Evolutionary conservation across 1,140 invertebrate genomes (phyloP).

Genomic region (Nephotettix cincticeps): DNA sequence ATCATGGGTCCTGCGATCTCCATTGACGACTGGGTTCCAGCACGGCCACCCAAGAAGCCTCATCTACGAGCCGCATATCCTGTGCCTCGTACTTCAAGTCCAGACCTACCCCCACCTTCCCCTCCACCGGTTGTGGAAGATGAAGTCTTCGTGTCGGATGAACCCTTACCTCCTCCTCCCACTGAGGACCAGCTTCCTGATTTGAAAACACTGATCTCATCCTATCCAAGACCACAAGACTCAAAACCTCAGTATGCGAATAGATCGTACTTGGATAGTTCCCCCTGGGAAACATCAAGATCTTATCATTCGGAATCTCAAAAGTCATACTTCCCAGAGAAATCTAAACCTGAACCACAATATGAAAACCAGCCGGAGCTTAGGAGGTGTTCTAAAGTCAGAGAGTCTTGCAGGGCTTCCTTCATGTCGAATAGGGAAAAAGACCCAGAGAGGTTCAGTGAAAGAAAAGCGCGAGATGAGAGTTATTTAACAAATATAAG

Average conservation of each 20-base stretch:
- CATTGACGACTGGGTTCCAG: slow-evolving; percentile 69
- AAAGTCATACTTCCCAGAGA: background rate
- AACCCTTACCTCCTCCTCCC: slow-evolving; percentile 72
- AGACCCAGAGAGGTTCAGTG: background rate
- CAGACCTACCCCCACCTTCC: slow-evolving; percentile 44
- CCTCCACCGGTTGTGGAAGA: slow-evolving; percentile 39
- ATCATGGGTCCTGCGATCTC: slow-evolving; percentile 64
- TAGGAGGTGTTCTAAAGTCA: background rate
- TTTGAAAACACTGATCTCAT: slow-evolving; percentile 4
- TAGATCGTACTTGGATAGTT: background rate
- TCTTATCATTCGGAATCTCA: too few species aligned
- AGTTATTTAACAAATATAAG: slow-evolving; percentile 2
- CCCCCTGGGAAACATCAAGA: background rate
- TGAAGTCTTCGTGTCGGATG: slow-evolving; percentile 50
- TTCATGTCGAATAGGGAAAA: background rate
- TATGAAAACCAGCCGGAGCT: slow-evolving; percentile 16
- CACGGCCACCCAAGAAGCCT: slow-evolving; percentile 71
- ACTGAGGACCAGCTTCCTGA: slow-evolving; percentile 47
- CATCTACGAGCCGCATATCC: slow-evolving; percentile 56
- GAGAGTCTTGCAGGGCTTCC: slow-evolving; percentile 16
- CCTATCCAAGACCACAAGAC: slow-evolving; percentile 40
- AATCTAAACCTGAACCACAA: slow-evolving; percentile 4
- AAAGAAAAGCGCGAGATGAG: slow-evolving; percentile 10
- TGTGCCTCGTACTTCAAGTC: slow-evolving; percentile 24
- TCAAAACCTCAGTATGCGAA: background rate